A percentile compares a stretch with the other conserved stretches of the same genome.
Conservation (phyloP, 2,888 invertebrate genomes). For the Eristalis tenax region DNA sequence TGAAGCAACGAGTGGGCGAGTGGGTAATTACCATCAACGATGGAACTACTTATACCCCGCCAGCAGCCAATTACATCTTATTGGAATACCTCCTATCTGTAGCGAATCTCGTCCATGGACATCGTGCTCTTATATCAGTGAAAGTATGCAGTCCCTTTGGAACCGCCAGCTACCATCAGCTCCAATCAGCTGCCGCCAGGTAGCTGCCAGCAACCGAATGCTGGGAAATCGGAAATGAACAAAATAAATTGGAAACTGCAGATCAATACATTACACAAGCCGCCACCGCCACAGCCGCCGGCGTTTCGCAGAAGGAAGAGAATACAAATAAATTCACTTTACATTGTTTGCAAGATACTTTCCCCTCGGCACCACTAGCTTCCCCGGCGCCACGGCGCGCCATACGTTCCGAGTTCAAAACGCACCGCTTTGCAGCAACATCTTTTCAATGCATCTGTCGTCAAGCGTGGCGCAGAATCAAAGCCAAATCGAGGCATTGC, state of each 20-base stretch:
- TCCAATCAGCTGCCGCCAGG: neutral
- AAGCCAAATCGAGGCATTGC: constrained; percentile 38
- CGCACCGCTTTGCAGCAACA: constrained; percentile 41
- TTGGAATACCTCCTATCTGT: neutral
- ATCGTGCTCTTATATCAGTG: neutral
- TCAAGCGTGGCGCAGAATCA: constrained; percentile 49
- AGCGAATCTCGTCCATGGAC: neutral
- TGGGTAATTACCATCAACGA: neutral
- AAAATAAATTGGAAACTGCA: constrained; percentile 40
- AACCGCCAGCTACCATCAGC: neutral
- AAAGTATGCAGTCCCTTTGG: neutral
- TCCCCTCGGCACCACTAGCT: neutral
- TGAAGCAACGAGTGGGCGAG: neutral
- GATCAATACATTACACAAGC: constrained; percentile 42
- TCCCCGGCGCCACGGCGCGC: neutral
- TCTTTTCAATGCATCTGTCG: constrained; percentile 48
- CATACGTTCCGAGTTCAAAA: neutral
- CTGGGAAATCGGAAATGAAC: constrained; percentile 46
- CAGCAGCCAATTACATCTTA: neutral
- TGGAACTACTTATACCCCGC: neutral
- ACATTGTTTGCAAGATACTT: constrained; percentile 15
- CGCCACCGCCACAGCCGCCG: too few relatives aligned
- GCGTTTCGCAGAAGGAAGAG: constrained; percentile 32
- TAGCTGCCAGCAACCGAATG: neutral
- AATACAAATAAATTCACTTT: constrained; percentile 4